A percentile compares a stretch with the other conserved stretches of the same genome.
phyloP scores from a whole-genome alignment of 2,888 invertebrate species.

The Melanotus villosus region DNA sequence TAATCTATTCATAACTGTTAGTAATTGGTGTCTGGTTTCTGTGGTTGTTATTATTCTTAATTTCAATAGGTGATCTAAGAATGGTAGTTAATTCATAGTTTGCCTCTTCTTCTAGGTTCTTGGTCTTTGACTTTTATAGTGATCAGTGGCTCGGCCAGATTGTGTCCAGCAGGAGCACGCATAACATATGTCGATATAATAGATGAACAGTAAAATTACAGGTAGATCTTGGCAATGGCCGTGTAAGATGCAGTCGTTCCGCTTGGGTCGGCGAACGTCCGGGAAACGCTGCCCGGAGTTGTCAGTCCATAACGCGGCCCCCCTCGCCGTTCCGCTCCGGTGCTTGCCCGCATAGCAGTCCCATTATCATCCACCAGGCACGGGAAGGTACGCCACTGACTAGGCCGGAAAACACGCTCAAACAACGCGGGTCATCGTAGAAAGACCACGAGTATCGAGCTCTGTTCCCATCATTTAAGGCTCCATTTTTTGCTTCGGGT shows the following conservation, averaged over 20 bases:
- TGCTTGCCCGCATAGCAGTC: constrained; percentile 51
- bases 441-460: constrained; percentile 26
- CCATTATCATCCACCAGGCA: constrained; percentile 52
- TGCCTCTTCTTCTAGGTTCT: neutral
- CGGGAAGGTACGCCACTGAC: constrained; percentile 55
- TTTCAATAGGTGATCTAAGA: neutral
- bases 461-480: constrained; percentile 47
- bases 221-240: constrained; percentile 51
- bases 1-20: too few species aligned
- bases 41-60: neutral
- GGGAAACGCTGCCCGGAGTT: constrained; percentile 61
- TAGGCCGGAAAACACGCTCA: constrained; percentile 49
- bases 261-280: constrained; percentile 61
- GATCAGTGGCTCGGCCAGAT: constrained; percentile 8
- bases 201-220: constrained; percentile 41
- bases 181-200: constrained; percentile 35
- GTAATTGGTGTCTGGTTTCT: too few species aligned
- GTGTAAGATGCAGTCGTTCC: constrained; percentile 58
- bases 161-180: constrained; percentile 3
- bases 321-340: constrained; percentile 54
- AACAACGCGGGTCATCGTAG: constrained; percentile 40
- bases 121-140: constrained; percentile 1
- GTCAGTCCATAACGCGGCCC: constrained; percentile 61
- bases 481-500: constrained; percentile 39
- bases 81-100: neutral